Evolutionary conservation across 2,113 vertebrate species (phyloP).

Genomic region (Gobiocypris rarus): DNA sequence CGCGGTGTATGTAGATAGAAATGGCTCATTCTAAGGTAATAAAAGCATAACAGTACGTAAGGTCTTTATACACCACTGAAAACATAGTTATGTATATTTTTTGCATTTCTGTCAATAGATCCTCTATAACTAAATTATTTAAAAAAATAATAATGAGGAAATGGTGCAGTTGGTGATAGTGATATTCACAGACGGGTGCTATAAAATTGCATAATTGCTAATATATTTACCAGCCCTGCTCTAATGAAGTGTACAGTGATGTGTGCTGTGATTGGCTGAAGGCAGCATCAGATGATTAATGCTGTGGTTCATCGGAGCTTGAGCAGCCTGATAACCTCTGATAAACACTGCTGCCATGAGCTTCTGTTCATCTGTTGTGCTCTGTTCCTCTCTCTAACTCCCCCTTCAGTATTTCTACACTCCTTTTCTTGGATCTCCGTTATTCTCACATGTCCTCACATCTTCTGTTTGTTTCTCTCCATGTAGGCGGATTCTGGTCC

Average conservation of each 20-base stretch:
- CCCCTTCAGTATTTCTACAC: background rate
- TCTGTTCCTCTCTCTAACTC: conserved; percentile 41
- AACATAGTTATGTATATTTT: too few relatives aligned
- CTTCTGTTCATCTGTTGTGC: conserved; percentile 45
- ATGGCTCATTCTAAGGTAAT: too few relatives aligned
- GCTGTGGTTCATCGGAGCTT: conserved; percentile 59
- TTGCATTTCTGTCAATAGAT: too few relatives aligned
- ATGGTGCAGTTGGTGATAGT: too few relatives aligned
- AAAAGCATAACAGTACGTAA: too few relatives aligned
- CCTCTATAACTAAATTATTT: too few relatives aligned
- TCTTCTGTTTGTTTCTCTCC: conserved; percentile 48
- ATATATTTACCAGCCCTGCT: background rate
- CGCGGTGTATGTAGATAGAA: too few relatives aligned
- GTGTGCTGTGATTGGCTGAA: conserved; percentile 70
- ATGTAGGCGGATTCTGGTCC: conserved; percentile 79
- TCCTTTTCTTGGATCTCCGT: background rate
- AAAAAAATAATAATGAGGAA: too few relatives aligned
- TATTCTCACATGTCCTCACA: background rate
- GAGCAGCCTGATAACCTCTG: conserved; percentile 74
- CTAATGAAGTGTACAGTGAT: conserved; percentile 59
- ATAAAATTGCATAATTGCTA: too few relatives aligned
- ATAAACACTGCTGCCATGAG: conserved; percentile 53
- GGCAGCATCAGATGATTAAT: conserved; percentile 66
- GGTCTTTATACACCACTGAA: too few relatives aligned
- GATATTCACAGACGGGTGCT: too few relatives aligned